Base-by-base conservation (phyloP, 2,888 invertebrate genomes). In the Sturmia bella region DNA sequence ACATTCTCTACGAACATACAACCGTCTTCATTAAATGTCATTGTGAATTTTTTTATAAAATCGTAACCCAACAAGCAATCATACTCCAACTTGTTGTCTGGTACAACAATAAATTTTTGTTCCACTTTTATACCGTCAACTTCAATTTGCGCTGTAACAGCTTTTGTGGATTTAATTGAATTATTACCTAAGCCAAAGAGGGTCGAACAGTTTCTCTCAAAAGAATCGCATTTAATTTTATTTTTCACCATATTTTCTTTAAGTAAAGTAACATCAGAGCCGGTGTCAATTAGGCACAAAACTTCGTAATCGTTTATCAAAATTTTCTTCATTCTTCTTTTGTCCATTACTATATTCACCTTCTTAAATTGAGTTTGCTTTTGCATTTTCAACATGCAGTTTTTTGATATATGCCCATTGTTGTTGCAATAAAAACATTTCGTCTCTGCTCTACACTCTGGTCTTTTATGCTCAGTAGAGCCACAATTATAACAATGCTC, bases 11-110 rank as follows among this genome's bases (percentile, higher is more conserved):
- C 17, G 52, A 78, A 72, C 12, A 12, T 41, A 61, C 56, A 78
- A 12, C 59, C 72, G 52, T 54, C 41, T 66, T 54, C 43, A 72
- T 32, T 45, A 41, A 41, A 57, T n/a, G n/a, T 39, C 39, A 64
- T 64, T 9, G 27, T 48, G 37, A 72, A 78, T 17, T 50, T 64
- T 3, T 48, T 54, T 1, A 72, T 57, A 50, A 82, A 78, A 39
- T 76, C 27, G 27, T 27, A 27, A 27, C 6, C 27, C 27, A 27
- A 27, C 27, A 27, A n/a, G n/a, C n/a, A n/a, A n/a, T n/a, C n/a
- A n/a, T n/a, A n/a, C n/a, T 27, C 3, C 27, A 27, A 27, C 27
- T 27, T 27, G 6, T 27, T 27, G 27, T 27, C 27, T 27, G 3
- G 9, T 11, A 76, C 50, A 11, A 76, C 61, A 7, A 83, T 12